phyloP scores from a whole-genome alignment of 2,797 vertebrate species.

The Gymnoscopelus microlampas region DNA sequence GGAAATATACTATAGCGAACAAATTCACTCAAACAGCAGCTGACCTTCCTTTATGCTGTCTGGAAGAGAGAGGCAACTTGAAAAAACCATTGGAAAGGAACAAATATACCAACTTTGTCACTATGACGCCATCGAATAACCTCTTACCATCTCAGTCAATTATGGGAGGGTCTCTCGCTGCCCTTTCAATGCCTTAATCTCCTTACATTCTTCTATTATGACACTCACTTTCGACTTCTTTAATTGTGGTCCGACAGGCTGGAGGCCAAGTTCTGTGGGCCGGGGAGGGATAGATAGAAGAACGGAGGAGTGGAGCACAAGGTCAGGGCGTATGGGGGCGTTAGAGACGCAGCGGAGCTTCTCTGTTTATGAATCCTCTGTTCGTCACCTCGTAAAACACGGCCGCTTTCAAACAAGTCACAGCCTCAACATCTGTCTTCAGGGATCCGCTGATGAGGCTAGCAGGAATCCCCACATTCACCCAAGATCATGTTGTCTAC shows the following conservation, averaged over 20 bases:
- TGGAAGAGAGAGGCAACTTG: not conserved
- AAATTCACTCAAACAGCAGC: too few relatives aligned
- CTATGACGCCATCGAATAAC: not conserved
- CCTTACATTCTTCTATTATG: slow-evolving; percentile 13
- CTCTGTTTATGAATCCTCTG: slow-evolving; percentile 46
- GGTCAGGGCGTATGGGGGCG: not conserved
- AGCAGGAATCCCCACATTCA: too few relatives aligned
- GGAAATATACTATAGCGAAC: too few relatives aligned
- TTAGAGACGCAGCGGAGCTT: slow-evolving; percentile 6
- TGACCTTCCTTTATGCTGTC: too few relatives aligned
- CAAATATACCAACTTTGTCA: not conserved
- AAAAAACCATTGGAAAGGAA: not conserved
- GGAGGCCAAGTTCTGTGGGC: slow-evolving; percentile 3
- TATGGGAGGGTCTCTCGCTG: not conserved
- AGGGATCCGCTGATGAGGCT: too few relatives aligned
- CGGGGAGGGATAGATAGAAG: slow-evolving; percentile 17
- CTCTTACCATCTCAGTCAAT: not conserved
- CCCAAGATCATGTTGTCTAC: too few relatives aligned
- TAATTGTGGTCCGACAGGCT: slow-evolving; percentile 2
- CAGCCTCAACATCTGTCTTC: slow-evolving; percentile 34
- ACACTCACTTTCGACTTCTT: not conserved
- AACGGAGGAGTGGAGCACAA: slow-evolving; percentile 14
- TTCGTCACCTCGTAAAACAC: slow-evolving; percentile 56
- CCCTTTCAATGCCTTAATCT: not conserved
- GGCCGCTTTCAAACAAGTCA: slow-evolving; percentile 36